Base-by-base conservation (phyloP, 2,888 invertebrate species). In the Lagria hirta region DNA sequence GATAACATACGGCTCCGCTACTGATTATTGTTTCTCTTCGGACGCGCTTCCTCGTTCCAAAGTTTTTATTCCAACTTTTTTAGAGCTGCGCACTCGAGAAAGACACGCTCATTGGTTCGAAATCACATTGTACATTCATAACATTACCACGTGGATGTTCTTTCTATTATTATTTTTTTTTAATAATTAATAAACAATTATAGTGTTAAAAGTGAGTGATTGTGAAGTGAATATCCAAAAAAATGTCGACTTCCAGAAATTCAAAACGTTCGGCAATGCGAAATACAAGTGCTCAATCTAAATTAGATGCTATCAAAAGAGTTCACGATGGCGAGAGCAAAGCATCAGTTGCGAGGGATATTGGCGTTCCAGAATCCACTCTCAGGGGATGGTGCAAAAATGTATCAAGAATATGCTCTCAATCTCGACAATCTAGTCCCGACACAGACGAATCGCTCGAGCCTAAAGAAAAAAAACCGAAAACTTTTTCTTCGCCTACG, bases 331-430 rank as follows among this genome's bases (percentile, higher is more conserved):
- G 89, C 34, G 88, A 89, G 69, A 87, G 87, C 41, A 89, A 90
- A 64, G 89, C 90, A 2, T 87, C 88, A 1, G 89, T 90, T 1
- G 89, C 89, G 1, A 77, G 89, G 2, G 87, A 88, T 67, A 88
- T 89, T 64, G 88, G 88, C 18, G 88, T 90, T 10, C 89, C 90
- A 1, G 90, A 90, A 69, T 89, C 88, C 2, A 90, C 90, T 4
- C 74, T 90, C 8, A 78, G 90, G 2, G 90, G 90, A 43, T 90
- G 90, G 90, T 90, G 89, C 72, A 90, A 90, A 70, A 86, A 88
- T 64, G 88, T 88, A 65, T 84, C 86, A 59, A 89, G 89, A 69
- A 73, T 82, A 2, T 71, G 84, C 52, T 79, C 83, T 66, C 82
- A 84, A 63, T 83, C 84, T 15, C 76, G 83, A 5, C 81, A 84